phyloP scores from a whole-genome alignment of 1,140 invertebrate species.

The Dendrolimus kikuchii region DNA sequence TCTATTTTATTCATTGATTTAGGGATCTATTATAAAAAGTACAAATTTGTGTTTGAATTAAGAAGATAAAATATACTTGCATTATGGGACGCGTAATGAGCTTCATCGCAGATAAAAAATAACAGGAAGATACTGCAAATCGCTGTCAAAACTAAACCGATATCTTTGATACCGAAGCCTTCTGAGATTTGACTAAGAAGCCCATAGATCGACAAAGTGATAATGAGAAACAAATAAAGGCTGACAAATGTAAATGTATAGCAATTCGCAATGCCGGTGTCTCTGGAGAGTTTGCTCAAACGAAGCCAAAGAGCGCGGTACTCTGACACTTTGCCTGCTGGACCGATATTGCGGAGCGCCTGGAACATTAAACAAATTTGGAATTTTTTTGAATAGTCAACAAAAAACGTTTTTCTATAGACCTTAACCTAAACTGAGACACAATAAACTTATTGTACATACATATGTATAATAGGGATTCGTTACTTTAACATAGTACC shows the following conservation, averaged over 20 bases:
- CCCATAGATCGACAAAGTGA: constrained; percentile 79
- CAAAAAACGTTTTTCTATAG: neutral
- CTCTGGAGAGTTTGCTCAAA: constrained; percentile 75
- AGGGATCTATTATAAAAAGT: too few species aligned
- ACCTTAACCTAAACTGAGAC: neutral
- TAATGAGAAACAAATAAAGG: constrained; percentile 78
- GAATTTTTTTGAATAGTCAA: neutral
- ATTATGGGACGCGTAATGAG: constrained; percentile 77
- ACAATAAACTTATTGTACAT: neutral
- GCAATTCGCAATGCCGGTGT: constrained; percentile 75
- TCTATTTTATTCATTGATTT: too few species aligned
- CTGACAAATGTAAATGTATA: constrained; percentile 77
- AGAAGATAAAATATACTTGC: constrained; percentile 33
- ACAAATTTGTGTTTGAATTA: too few species aligned
- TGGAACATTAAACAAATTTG: constrained; percentile 29
- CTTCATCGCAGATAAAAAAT: constrained; percentile 79
- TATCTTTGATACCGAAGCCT: constrained; percentile 78
- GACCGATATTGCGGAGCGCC: constrained; percentile 76
- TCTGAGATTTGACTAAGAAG: constrained; percentile 78
- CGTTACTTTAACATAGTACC: too few species aligned
- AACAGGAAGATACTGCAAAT: constrained; percentile 74
- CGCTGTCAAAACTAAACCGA: constrained; percentile 76
- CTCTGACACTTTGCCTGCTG: constrained; percentile 75
- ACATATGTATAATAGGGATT: too few species aligned
- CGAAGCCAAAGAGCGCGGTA: constrained; percentile 78